A percentile compares a stretch with the other conserved stretches of the same genome.
phyloP scores from a whole-genome alignment of 2,113 vertebrate genomes.

The Saguinus imperator region DNA sequence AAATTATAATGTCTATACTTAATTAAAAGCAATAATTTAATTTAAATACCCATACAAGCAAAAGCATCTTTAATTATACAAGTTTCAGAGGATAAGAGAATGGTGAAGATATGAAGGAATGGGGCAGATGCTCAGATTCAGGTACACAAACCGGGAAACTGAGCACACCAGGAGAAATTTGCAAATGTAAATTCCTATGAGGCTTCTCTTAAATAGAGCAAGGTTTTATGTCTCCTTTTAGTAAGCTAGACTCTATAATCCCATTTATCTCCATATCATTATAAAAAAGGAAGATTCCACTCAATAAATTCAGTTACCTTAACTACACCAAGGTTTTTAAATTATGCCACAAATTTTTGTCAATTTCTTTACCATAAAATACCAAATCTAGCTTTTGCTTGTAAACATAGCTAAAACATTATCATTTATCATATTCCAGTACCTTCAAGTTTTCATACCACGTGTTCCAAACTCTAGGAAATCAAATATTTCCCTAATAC shows the following conservation, averaged over 20 bases:
- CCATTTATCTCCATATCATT: neutral
- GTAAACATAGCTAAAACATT: conserved; percentile 15
- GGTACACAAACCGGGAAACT: neutral
- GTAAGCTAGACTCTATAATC: neutral
- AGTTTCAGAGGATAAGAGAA: neutral
- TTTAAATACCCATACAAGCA: conserved; percentile 21
- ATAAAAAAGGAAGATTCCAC: neutral
- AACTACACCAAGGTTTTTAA: neutral
- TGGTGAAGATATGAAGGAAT: neutral
- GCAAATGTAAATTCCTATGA: neutral
- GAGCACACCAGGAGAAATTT: neutral
- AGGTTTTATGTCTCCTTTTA: neutral
- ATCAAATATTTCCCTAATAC: conserved; percentile 25
- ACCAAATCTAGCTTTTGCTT: conserved; percentile 47
- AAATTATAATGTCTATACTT: conserved; percentile 8
- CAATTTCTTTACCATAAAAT: conserved; percentile 17
- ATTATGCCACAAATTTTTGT: conserved; percentile 23
- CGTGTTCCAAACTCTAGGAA: conserved; percentile 36
- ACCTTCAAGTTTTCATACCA: neutral
- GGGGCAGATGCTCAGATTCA: neutral
- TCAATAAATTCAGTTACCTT: neutral
- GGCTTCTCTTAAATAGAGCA: neutral
- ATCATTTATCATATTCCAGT: neutral
- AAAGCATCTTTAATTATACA: neutral
- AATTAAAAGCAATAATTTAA: conserved; percentile 48